A percentile compares a stretch with the other conserved stretches of the same genome.
phyloP scores from a whole-genome alignment of 2,797 vertebrate genomes.

The Thripadectes ignobilis region DNA sequence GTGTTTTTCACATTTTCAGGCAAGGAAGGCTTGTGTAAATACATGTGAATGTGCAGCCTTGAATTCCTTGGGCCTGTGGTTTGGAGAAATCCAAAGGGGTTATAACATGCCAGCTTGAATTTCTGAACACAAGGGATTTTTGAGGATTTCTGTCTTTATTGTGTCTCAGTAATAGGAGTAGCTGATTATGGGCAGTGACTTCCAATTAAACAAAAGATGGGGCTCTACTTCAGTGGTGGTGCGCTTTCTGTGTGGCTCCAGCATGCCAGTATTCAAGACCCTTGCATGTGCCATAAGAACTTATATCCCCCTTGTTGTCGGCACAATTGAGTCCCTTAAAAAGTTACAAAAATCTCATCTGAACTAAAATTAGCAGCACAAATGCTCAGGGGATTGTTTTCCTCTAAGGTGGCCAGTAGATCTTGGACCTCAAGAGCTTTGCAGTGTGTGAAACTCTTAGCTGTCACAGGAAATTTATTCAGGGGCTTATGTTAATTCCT shows the following conservation, averaged over 20 bases:
- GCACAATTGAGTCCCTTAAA: neutral
- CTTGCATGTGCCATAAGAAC: neutral
- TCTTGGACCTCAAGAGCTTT: neutral
- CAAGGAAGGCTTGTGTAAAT: constrained; percentile 8
- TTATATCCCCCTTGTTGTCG: constrained; percentile 5
- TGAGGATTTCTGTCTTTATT: constrained; percentile 32
- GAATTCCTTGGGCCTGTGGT: constrained; percentile 30
- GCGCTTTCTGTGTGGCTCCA: neutral
- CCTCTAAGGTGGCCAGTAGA: neutral
- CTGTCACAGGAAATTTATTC: neutral
- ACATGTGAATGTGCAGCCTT: neutral
- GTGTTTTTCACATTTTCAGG: constrained; percentile 33
- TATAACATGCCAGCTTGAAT: constrained; percentile 12
- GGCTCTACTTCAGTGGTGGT: neutral
- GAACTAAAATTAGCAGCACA: neutral
- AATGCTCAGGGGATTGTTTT: neutral
- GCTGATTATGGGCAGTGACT: constrained; percentile 13
- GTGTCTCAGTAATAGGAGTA: constrained; percentile 41
- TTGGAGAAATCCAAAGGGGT: constrained; percentile 32
- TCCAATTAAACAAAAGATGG: neutral
- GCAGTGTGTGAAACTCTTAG: neutral
- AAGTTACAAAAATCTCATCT: neutral
- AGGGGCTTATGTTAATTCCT: neutral
- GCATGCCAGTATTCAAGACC: neutral
- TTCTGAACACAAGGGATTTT: constrained; percentile 49